phyloP scores from a whole-genome alignment of 2,888 invertebrate genomes.

The Bruchidius siliquastri region DNA sequence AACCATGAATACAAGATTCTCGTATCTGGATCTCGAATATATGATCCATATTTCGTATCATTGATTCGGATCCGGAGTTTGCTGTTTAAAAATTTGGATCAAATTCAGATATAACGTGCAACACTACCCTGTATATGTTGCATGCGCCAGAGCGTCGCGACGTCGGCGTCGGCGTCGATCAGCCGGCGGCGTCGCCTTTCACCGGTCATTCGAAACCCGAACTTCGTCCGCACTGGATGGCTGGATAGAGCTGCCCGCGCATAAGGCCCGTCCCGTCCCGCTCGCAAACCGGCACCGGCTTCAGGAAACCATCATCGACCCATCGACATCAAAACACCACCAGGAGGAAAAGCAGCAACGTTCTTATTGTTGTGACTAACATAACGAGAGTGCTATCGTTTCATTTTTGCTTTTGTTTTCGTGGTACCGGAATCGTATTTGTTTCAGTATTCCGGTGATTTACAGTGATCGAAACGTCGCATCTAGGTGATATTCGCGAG shows the following conservation, averaged over 20 bases:
- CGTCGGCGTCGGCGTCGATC: slow-evolving; percentile 8
- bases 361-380: no score
- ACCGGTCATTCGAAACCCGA: slow-evolving; percentile 20
- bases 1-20: no score
- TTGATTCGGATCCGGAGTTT: no score
- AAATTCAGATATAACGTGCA: no score
- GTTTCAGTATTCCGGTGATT: slow-evolving; percentile 6
- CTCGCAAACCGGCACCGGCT: not conserved
- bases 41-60: no score
- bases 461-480: not conserved
- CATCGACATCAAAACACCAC: not conserved
- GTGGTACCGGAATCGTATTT: slow-evolving; percentile 15
- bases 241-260: slow-evolving; percentile 42
- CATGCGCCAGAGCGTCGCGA: slow-evolving; percentile 26
- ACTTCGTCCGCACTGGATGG: slow-evolving; percentile 48
- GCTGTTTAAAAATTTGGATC: no score
- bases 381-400: slow-evolving; percentile 6
- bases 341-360: no score
- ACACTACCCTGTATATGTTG: slow-evolving; percentile 24
- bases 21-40: no score
- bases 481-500: slow-evolving; percentile 8
- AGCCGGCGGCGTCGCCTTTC: slow-evolving; percentile 3
- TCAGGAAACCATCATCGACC: not conserved
- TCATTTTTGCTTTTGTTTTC: slow-evolving; percentile 8
- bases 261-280: not conserved